phyloP scores from a whole-genome alignment of 2,797 vertebrate genomes.

The Poeciliopsis paucimaculata region DNA sequence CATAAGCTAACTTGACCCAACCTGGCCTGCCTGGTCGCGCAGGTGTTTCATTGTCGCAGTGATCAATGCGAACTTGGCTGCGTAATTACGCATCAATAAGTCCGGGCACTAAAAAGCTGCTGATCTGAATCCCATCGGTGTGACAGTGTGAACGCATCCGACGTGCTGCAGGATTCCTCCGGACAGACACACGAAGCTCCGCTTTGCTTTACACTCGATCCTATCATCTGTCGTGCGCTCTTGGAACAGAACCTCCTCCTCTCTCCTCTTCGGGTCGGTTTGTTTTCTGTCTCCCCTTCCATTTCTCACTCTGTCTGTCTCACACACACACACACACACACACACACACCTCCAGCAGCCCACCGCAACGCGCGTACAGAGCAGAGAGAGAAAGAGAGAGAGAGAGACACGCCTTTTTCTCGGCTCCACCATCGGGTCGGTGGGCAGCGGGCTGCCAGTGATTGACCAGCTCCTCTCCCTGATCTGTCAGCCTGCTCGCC shows the following conservation, averaged over 20 bases:
- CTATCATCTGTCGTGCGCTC: slow-evolving; percentile 9
- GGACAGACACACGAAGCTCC: neutral
- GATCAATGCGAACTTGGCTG: slow-evolving; percentile 24
- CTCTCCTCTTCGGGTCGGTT: neutral
- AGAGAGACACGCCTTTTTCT: slow-evolving; percentile 77
- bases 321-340: neutral
- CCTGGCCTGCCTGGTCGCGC: neutral
- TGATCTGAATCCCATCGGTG: slow-evolving; percentile 10
- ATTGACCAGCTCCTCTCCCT: slow-evolving; percentile 81
- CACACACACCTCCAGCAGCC: slow-evolving; percentile 39
- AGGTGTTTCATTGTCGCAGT: slow-evolving; percentile 1
- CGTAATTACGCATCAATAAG: slow-evolving; percentile 63
- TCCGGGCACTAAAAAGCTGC: slow-evolving; percentile 12
- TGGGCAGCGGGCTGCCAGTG: slow-evolving; percentile 74
- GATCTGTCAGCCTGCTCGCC: slow-evolving; percentile 76
- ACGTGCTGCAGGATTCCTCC: neutral
- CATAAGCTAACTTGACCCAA: neutral
- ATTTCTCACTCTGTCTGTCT: neutral
- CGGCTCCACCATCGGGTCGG: slow-evolving; percentile 72
- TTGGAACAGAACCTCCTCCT: slow-evolving; percentile 11
- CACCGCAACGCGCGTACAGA: slow-evolving; percentile 54
- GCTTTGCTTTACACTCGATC: neutral
- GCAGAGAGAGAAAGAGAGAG: too few species aligned
- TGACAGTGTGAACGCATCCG: slow-evolving; percentile 9
- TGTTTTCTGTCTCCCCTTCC: slow-evolving; percentile 6